These are phyloP conservation scores for Streptopelia turtur DNA, from an alignment of 2,797 vertebrate species.

Conservation along the genomic window DNA sequence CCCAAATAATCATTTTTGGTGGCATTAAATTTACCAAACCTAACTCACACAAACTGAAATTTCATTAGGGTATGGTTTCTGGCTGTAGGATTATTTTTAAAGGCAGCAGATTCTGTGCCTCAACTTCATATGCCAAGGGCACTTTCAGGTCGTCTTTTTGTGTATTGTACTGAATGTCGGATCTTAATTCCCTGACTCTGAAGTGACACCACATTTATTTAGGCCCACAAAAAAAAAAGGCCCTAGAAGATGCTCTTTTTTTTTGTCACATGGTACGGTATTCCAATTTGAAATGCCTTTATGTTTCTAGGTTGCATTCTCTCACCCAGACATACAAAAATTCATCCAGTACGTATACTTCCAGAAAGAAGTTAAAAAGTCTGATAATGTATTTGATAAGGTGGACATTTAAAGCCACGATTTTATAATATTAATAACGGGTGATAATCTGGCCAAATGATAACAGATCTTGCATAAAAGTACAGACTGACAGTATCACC, in stretches of 20 bases:
- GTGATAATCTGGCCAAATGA: neutral
- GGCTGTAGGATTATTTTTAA: neutral
- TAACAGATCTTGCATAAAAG: neutral
- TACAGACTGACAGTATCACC: neutral
- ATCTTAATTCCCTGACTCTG: neutral
- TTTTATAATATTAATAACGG: neutral
- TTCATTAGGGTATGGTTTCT: neutral
- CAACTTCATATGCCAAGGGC: neutral
- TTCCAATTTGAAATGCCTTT: neutral
- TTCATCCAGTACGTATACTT: neutral
- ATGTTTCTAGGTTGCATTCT: neutral
- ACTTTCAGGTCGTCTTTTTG: neutral
- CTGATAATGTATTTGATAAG: neutral
- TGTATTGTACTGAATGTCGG: neutral
- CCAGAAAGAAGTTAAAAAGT: neutral
- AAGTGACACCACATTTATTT: neutral
- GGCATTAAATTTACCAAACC: neutral
- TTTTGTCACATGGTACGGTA: neutral
- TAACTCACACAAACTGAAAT: neutral
- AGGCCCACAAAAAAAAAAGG: neutral
- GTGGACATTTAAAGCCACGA: neutral
- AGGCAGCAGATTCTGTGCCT: neutral
- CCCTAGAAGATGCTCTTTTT: neutral
- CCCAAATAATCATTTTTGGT: neutral
- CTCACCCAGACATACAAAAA: neutral